Base-by-base conservation (phyloP, 2,113 vertebrate species). In the Anarrhichthys ocellatus region DNA sequence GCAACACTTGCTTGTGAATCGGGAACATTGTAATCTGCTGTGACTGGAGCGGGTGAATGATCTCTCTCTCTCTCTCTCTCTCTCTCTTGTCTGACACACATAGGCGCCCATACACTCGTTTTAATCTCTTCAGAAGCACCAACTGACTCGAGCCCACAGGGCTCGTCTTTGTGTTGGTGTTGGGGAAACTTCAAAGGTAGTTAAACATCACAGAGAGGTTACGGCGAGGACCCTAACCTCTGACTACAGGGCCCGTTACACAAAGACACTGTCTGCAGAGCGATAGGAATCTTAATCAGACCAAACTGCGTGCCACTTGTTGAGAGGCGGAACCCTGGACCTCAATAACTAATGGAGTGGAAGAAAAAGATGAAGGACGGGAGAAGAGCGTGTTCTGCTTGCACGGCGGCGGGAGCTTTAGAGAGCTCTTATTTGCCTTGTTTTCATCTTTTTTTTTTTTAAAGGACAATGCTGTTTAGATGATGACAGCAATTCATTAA, bases 161-260 rank as follows among this genome's bases (percentile, higher is more conserved):
- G 88, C 84, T 74, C 0, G 59, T 88, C 93, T 93, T 94, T 94
- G 91, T 93, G 78, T 73, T 65, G 78, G 82, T 80, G 91, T 83
- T 80, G 73, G 62, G 74, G 34, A 83, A 87, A 92, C 91, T 93
- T 93, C 91, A 93, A 93, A 94, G 88, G 74, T 79, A 71, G 85
- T 89, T 89, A 84, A 91, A 89, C 90, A 91, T 92, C 92, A 92
- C 81, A 92, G 91, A 70, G 87, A 44, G 88, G 85, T 80, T 85
- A 77, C 9, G 4, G 73, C 73, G 84, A 80, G 73, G 79, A 67
- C 81, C 59, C 24, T 80, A 64, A 92, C 91, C 92, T 91, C 80
- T 77, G 81, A 82, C 87, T 79, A 3, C 38, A 4, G 32, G 74
- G 78, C 64, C n/a, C 15, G 40, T 18, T 44, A 75, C 75, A 78